phyloP scores from a whole-genome alignment of 2,113 vertebrate species.

The Taxidea taxus region DNA sequence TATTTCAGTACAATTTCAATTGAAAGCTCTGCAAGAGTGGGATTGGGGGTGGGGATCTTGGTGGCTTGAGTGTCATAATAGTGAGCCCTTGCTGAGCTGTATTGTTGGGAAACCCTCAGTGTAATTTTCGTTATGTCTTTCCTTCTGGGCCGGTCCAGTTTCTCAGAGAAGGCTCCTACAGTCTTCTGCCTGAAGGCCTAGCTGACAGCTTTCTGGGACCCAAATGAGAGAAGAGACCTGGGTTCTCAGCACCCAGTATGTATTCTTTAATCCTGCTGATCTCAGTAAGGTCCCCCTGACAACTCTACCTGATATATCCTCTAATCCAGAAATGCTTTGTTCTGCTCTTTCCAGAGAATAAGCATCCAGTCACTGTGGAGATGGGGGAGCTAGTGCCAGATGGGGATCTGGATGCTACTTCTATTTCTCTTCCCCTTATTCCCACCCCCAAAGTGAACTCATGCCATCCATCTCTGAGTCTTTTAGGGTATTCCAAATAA shows the following conservation, averaged over 20 bases:
- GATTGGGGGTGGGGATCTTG: not conserved
- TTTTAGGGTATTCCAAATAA: not conserved
- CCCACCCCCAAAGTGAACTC: not conserved
- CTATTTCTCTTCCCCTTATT: not conserved
- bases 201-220: not conserved
- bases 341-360: not conserved
- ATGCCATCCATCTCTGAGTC: not conserved
- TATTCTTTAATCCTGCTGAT: not conserved
- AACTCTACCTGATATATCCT: not conserved
- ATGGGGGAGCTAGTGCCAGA: not conserved
- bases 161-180: not conserved
- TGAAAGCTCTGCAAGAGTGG: not conserved
- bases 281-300: not conserved
- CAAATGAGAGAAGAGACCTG: not conserved
- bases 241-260: not conserved
- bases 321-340: not conserved
- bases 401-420: not conserved
- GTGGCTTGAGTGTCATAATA: not conserved
- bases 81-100: not conserved
- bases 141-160: not conserved
- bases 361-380: not conserved
- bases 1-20: not conserved
- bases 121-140: not conserved
- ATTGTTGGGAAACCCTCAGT: not conserved
- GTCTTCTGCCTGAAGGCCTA: not conserved